Base-by-base conservation (phyloP, 2,797 vertebrate genomes). In the Dendrocincla fuliginosa region DNA sequence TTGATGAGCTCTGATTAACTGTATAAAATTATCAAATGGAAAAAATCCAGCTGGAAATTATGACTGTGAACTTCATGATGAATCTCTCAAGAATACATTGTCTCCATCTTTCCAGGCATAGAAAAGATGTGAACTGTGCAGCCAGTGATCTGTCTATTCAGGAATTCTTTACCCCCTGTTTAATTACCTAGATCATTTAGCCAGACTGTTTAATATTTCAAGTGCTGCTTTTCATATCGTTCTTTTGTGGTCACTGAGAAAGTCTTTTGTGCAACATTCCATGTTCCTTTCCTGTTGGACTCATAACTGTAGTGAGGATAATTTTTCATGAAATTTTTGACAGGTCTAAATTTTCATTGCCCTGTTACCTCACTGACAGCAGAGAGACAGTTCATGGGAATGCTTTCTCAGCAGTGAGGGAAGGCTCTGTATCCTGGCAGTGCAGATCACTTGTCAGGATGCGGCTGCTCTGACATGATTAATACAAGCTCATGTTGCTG, bases 1-100 rank as follows among this genome's bases (percentile, higher is more conserved):
- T 64, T 82, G 80, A 94, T 95, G 92, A 96, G 76, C 76, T 95
- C 89, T 95, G 85, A 96, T 95, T 94, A 96, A 94, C 49, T 85
- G 89, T 61, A 56, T 71, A 84, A 96, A 95, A 96, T 92, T 95
- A 92, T 46, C 85, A 88, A 94, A 88, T 82, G 69, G 69, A 88
- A 96, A 96, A 93, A 91, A 42, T 94, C 74, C 70, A 73, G 30
- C 52, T 94, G 83, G 89, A 96, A 91, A 70, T 77, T 2, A 85
- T 79, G 83, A 88, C 82, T 81, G 46, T 0, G 0, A 59, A 76
- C 41, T 93, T 68, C 49, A 13, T 35, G 61, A 90, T 56, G 55
- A 94, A 89, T 83, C 14, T 84, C 23, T 81, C 39, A 96, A 52
- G 47, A 84, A 60, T 79, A 75, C 4, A 1, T 55, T 81, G 55